Percentiles rank a stretch among this genome's conserved stretches.
These are phyloP conservation scores for Drosophila lacteicornis DNA, from an alignment of 1,140 invertebrate species.

Conservation along the genomic window DNA sequence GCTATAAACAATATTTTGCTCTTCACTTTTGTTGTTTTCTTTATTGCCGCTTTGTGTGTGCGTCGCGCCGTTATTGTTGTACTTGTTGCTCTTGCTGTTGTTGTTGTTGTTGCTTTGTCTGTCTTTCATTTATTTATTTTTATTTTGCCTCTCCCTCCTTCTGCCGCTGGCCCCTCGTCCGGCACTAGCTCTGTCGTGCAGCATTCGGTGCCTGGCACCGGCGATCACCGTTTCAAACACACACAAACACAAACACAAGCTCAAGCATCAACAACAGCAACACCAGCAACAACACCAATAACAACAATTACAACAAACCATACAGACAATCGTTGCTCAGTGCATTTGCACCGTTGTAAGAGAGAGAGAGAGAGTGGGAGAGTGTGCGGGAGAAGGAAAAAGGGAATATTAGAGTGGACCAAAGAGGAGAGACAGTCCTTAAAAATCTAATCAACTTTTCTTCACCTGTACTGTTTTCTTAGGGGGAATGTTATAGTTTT, in stretches of 20 bases:
- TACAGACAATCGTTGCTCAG: constrained; percentile 50
- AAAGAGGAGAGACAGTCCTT: background rate
- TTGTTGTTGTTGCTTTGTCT: constrained; percentile 48
- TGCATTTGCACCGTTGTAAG: constrained; percentile 62
- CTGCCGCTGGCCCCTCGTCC: constrained; percentile 13
- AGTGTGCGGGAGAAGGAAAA: too few species aligned
- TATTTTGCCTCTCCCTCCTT: constrained; percentile 33
- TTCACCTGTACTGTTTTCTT: background rate
- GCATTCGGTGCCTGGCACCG: constrained; percentile 73
- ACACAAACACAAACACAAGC: constrained; percentile 9
- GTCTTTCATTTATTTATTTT: constrained; percentile 47
- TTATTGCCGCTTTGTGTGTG: constrained; percentile 49
- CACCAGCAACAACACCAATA: constrained; percentile 34
- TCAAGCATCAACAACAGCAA: constrained; percentile 36
- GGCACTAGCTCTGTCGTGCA: constrained; percentile 40
- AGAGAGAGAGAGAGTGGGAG: background rate
- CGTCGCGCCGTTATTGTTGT: constrained; percentile 41
- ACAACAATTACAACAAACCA: constrained; percentile 49
- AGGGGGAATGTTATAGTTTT: background rate
- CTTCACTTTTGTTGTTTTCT: constrained; percentile 46
- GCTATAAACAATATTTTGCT: constrained; percentile 26
- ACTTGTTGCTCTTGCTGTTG: constrained; percentile 17
- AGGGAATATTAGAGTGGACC: constrained; percentile 23
- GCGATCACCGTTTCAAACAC: constrained; percentile 76
- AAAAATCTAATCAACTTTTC: too few species aligned